phyloP scores from a whole-genome alignment of 2,888 invertebrate genomes.

The Pediacus dermestoides region DNA sequence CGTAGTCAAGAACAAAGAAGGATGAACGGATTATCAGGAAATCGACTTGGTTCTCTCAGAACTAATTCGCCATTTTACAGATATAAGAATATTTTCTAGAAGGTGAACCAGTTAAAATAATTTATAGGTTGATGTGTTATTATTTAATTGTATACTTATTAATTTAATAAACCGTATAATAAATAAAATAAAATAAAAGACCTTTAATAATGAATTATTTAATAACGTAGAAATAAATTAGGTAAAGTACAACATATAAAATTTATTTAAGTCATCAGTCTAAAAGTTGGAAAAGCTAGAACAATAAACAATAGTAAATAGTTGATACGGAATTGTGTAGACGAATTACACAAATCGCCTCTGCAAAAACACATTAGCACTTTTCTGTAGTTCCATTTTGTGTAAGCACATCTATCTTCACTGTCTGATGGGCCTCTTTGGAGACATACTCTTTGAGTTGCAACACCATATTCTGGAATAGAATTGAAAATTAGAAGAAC shows the following conservation, averaged over 20 bases:
- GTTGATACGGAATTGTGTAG: constrained; percentile 20
- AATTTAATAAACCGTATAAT: too few species aligned
- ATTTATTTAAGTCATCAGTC: too few species aligned
- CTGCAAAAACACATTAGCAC: constrained; percentile 89
- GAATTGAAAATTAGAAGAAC: too few species aligned
- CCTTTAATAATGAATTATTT: too few species aligned
- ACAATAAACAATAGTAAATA: constrained; percentile 17
- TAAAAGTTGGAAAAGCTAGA: constrained; percentile 11
- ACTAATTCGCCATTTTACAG: constrained; percentile 56
- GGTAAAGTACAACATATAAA: too few species aligned
- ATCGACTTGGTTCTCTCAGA: constrained; percentile 61
- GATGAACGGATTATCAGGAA: constrained; percentile 58
- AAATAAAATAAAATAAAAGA: too few species aligned
- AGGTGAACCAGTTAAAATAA: too few species aligned
- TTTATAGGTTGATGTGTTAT: too few species aligned
- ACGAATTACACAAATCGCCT: constrained; percentile 80
- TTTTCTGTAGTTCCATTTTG: constrained; percentile 74
- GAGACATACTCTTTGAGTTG: constrained; percentile 83
- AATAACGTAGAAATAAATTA: too few species aligned
- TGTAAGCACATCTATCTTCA: constrained; percentile 86
- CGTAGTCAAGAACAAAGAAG: constrained; percentile 59
- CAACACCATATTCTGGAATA: constrained; percentile 75
- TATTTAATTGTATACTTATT: too few species aligned
- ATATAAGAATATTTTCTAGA: constrained; percentile 9
- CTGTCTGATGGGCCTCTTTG: constrained; percentile 84